phyloP scores from a whole-genome alignment of 2,113 vertebrate species.

The Chionis minor region DNA sequence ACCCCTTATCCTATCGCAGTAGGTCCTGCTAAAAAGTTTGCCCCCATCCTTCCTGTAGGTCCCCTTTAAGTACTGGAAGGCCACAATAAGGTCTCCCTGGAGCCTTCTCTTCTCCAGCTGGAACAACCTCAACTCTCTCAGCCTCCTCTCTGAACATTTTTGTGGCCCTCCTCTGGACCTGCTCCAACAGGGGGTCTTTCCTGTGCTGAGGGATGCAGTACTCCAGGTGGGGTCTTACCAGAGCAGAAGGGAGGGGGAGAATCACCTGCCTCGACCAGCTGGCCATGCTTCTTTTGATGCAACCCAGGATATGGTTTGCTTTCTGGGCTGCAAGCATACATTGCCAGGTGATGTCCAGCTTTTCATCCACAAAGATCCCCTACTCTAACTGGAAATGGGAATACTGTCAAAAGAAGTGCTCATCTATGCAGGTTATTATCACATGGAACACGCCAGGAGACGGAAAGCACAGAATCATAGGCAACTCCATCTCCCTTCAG shows the following conservation, averaged over 20 bases:
- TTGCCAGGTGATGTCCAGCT: not conserved
- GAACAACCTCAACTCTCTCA: not conserved
- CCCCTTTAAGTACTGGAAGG: not conserved
- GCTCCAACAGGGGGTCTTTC: not conserved
- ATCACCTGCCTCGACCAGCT: not conserved
- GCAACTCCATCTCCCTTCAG: not conserved
- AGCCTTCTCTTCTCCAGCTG: not conserved
- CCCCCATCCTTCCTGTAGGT: not conserved
- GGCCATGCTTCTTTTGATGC: not conserved
- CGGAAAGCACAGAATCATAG: not conserved
- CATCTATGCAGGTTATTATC: not conserved
- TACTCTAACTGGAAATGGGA: not conserved
- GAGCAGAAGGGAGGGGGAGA: not conserved
- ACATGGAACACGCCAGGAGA: not conserved
- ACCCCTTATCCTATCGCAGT: not conserved
- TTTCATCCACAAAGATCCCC: not conserved
- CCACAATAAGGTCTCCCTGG: accelerated
- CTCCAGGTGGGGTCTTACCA: not conserved
- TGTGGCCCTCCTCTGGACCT: not conserved
- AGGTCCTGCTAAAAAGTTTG: not conserved
- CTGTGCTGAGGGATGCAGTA: not conserved
- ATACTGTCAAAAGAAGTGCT: not conserved
- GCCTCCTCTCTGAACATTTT: not conserved
- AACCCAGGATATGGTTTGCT: not conserved
- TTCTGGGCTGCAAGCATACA: not conserved